Evolutionary conservation across 2,113 vertebrate species (phyloP), one percentile per base, ranked within the genome.

Genomic region (Engraulis encrasicolus): DNA sequence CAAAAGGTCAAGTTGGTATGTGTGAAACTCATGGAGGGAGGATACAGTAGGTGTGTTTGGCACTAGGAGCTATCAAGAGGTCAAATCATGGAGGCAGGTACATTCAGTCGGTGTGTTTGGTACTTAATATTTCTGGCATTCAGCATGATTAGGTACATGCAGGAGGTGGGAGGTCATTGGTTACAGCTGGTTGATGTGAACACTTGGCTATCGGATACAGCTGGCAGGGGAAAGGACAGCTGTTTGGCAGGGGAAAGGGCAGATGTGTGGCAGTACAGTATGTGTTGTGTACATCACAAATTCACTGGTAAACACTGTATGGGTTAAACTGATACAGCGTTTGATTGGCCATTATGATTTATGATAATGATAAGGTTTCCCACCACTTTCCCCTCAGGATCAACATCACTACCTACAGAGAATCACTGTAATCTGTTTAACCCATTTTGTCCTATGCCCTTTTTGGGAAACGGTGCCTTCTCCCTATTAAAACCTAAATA

Each of bases 171-270:
- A 7, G 31, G 58, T 49, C 49, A 79, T 54, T 77, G 80, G 81
- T 54, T 66, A 87, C 89, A 90, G 87, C 85, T 87, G 87, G 84
- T 87, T 82, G 83, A 82, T 85, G 83, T 78, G 86, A 90, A 84
- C 87, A 84, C 87, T 84, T 81, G n/a, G 85, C 84, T 88, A 86
- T 87, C 87, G 61, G 83, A 31, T 36, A 52, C 54, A 85, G 20
- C 82, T 27, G 61, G 78, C 84, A 78, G 89, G 71, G 50, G 52
- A n/a, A 78, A 84, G 81, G 85, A 87, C 91, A 92, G 89, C 90
- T 90, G 92, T 86, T 90, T 91, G 90, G 89, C 88, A 88, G 88
- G 79, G n/a, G n/a, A n/a, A n/a, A n/a, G n/a, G n/a, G n/a, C n/a
- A n/a, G n/a, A n/a, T n/a, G n/a, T n/a, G n/a, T n/a, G n/a, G n/a